Base-by-base conservation (phyloP, 2,888 invertebrate species). In the Scaptodrosophila latifasciaeformis region DNA sequence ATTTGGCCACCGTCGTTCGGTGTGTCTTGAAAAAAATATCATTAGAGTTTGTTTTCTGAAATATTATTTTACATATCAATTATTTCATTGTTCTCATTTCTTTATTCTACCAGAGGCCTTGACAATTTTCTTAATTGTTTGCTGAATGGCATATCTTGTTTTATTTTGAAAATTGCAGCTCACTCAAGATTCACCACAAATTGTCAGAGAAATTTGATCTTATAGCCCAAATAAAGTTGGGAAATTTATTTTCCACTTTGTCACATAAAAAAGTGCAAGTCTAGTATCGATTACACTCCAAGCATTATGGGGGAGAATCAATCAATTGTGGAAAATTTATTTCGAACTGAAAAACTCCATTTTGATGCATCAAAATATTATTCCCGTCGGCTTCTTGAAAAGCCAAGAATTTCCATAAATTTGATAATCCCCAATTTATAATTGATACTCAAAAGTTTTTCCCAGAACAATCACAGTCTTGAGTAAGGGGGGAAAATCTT, bases 61-160 rank as follows among this genome's bases (percentile, higher is more conserved):
- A 82, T 85, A 86, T 85, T 84, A 85, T 80, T 85, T 85, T 84
- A 86, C 84, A 84, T 84, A 84, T 84, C 85, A 85, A 83, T 84
- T 85, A 84, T 79, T 70, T 64, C 67, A 75, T 85, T 85, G 79
- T 84, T 67, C 54, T n/a, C 18, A 46, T 54, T 59, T 46, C 44
- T 42, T 39, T 54, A 4, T 37, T 37, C 17, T 17, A 13, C 2
- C 10, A 30, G 30, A 30, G n/a, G n/a, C n/a, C n/a, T n/a, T n/a
- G n/a, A n/a, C n/a, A n/a, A n/a, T 24, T 24, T 24, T 42, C 35
- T 34, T 24, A 43, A 49, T 47, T 53, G 31, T 40, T 21, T 50
- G 17, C 43, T 42, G 34, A 43, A n/a, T n/a, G n/a, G n/a, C n/a
- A n/a, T n/a, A n/a, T n/a, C n/a, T n/a, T 31, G 6, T 27, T 35